Evolutionary conservation across 35 echinoderm and acorn worm genomes (phyloP).

Genomic region (Nesometra sesokonis): DNA sequence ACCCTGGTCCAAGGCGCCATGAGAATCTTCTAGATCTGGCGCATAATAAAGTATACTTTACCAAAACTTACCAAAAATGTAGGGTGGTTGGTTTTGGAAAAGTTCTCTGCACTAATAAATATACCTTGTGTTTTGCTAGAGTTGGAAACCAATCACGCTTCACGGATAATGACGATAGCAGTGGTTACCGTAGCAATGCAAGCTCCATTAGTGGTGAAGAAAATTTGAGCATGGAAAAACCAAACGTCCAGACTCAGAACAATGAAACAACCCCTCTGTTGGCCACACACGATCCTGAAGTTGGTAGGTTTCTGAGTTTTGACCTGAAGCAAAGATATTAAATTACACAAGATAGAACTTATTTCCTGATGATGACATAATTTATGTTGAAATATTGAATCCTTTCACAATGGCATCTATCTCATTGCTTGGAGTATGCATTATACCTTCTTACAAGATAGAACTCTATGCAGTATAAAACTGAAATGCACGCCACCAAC

Average conservation of each 20-base stretch:
- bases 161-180: neutral
- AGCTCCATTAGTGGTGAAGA: neutral
- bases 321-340: too few relatives aligned
- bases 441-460: too few relatives aligned
- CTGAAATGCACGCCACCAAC: too few relatives aligned
- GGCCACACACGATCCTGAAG: neutral
- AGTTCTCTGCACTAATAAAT: neutral
- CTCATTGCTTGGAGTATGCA: too few relatives aligned
- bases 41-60: neutral
- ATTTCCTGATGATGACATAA: too few relatives aligned
- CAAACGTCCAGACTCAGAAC: neutral
- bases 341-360: too few relatives aligned
- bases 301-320: neutral
- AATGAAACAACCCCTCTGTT: too few relatives aligned
- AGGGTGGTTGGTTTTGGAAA: neutral
- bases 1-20: too few relatives aligned
- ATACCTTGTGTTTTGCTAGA: neutral
- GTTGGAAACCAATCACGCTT: constrained; percentile 7
- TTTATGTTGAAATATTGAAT: too few relatives aligned
- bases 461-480: too few relatives aligned
- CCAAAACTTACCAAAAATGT: neutral
- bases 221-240: neutral
- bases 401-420: too few relatives aligned
- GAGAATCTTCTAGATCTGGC: neutral
- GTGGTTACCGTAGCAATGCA: neutral